These are phyloP conservation scores for Drosophila robusta DNA, from an alignment of 2,888 invertebrate species.

Conservation along the genomic window DNA sequence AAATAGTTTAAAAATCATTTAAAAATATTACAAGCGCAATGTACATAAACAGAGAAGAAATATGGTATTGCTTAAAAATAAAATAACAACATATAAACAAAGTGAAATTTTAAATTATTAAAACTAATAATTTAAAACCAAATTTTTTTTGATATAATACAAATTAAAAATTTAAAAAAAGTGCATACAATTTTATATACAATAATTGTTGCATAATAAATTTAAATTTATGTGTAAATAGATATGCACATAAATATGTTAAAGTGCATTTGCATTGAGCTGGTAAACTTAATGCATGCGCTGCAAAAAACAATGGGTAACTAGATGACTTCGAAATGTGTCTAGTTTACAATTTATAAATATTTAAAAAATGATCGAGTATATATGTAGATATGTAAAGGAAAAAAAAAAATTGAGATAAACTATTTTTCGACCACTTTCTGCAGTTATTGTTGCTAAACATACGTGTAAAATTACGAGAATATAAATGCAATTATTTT, in stretches of 20 bases:
- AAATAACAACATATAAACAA: not conserved
- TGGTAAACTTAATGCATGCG: not conserved
- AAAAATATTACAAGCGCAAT: too few relatives aligned
- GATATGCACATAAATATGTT: not conserved
- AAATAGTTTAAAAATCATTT: too few relatives aligned
- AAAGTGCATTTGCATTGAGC: not conserved
- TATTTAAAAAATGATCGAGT: not conserved
- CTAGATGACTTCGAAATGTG: not conserved
- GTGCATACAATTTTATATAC: not conserved
- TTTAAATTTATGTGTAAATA: not conserved
- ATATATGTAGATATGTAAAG: too few relatives aligned
- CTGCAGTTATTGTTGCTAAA: not conserved
- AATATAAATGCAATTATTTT: not conserved
- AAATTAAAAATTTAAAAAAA: too few relatives aligned
- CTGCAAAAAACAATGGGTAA: conserved; percentile 12
- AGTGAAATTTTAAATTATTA: too few relatives aligned
- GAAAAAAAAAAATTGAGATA: not conserved
- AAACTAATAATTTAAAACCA: too few relatives aligned
- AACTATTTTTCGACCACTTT: not conserved
- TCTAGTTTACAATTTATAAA: not conserved
- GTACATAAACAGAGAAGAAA: not conserved
- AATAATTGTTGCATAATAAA: not conserved
- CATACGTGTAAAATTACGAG: too few relatives aligned
- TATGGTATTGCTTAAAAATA: not conserved
- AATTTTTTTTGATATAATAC: not conserved